Conservation (phyloP, 2,797 vertebrate species). For the Merluccius polli region DNA sequence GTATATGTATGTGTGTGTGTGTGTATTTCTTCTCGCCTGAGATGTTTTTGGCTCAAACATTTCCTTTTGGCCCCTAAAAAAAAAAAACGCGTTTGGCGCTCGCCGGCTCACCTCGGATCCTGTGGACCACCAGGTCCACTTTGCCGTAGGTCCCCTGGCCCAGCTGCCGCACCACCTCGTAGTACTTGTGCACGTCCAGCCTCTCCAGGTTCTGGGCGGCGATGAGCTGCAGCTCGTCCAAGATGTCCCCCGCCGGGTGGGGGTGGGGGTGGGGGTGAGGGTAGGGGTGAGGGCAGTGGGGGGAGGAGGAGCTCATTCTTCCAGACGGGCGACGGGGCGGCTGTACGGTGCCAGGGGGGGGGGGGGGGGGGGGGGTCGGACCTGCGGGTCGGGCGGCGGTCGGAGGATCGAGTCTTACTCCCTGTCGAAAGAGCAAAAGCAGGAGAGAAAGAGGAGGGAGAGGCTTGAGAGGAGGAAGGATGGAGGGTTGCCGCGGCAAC, state of each 20-base stretch:
- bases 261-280: conserved; percentile 42
- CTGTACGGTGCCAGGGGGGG: neutral
- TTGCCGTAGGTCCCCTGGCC: conserved; percentile 80
- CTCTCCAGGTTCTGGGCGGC: conserved; percentile 77
- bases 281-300: conserved; percentile 52
- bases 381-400: conserved; percentile 26
- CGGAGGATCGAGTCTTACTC: neutral
- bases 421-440: neutral
- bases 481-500: conserved; percentile 17
- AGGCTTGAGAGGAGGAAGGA: neutral
- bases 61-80: no score
- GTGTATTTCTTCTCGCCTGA: no score
- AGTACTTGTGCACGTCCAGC: conserved; percentile 74
- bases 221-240: conserved; percentile 77
- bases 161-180: conserved; percentile 75
- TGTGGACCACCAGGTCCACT: conserved; percentile 78
- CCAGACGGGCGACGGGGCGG: conserved; percentile 17
- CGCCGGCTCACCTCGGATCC: conserved; percentile 64
- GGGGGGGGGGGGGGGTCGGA: conserved; percentile 16
- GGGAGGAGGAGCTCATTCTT: conserved; percentile 67
- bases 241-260: conserved; percentile 60
- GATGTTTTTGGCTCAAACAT: no score
- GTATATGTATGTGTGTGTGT: no score
- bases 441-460: conserved; percentile 51
- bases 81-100: no score